phyloP scores from a whole-genome alignment of 2,888 invertebrate species.

The Prionchulus punctatus region DNA sequence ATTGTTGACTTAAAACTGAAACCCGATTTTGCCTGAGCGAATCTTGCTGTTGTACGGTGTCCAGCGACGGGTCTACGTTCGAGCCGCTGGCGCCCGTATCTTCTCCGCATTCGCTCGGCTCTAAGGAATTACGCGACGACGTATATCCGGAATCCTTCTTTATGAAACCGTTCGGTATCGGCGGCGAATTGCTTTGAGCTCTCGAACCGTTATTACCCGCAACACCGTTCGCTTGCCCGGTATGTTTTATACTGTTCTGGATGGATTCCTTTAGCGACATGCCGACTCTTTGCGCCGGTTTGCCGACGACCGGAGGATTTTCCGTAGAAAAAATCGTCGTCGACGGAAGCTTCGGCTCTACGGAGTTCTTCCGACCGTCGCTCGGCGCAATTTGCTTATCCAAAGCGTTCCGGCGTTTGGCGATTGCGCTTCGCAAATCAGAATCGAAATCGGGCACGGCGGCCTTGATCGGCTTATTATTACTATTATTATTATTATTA shows the following conservation, averaged over 20 bases:
- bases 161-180: neutral
- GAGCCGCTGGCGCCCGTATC: neutral
- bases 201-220: neutral
- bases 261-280: conserved; percentile 29
- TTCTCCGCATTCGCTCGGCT: conserved; percentile 29
- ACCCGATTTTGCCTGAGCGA: conserved; percentile 18
- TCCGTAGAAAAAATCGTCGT: no score
- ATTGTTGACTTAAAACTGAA: conserved; percentile 25
- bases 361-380: no score
- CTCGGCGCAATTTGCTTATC: neutral
- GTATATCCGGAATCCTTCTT: conserved; percentile 23
- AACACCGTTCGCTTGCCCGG: neutral
- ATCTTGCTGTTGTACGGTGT: neutral
- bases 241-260: conserved; percentile 7
- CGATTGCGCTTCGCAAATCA: conserved; percentile 28
- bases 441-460: conserved; percentile 27
- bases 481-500: neutral
- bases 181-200: neutral
- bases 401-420: conserved; percentile 26
- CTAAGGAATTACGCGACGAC: conserved; percentile 29
- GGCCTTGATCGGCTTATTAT: neutral
- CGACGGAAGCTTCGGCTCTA: no score
- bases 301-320: no score
- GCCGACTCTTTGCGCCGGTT: neutral
- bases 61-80: neutral